Percentiles rank a stretch among this genome's conserved stretches.
Conservation (phyloP, 2,888 invertebrate species). For the Lingula anatina region DNA sequence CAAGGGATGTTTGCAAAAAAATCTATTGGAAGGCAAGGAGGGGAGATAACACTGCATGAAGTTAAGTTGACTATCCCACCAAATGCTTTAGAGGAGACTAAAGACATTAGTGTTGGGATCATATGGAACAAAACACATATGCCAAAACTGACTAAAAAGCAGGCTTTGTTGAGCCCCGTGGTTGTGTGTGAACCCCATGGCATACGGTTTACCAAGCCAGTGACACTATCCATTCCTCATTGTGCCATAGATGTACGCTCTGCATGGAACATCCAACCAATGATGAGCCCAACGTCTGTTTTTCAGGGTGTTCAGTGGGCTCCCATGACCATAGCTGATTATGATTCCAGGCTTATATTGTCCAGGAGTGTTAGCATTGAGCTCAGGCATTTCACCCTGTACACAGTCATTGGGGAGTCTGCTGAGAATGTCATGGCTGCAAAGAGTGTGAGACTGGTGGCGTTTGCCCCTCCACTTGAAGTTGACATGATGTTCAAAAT, state of each 20-base stretch:
- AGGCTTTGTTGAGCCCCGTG: constrained; percentile 18
- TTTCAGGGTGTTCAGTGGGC: constrained; percentile 12
- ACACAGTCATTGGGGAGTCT: constrained; percentile 16
- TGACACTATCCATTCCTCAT: constrained; percentile 20
- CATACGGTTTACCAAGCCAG: constrained; percentile 14
- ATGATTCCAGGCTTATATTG: constrained; percentile 7
- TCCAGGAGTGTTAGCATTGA: constrained; percentile 9
- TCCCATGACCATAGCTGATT: constrained; percentile 11
- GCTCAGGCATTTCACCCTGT: constrained; percentile 20
- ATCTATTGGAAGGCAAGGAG: constrained; percentile 13
- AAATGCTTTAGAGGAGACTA: constrained; percentile 12
- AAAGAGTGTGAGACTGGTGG: constrained; percentile 20
- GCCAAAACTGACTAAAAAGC: constrained; percentile 12
- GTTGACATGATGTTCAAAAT: constrained; percentile 14
- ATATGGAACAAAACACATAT: constrained; percentile 14
- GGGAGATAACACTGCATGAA: constrained; percentile 14
- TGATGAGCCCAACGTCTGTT: constrained; percentile 10
- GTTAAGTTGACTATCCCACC: constrained; percentile 16
- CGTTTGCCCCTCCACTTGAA: constrained; percentile 15
- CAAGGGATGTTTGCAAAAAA: constrained; percentile 18
- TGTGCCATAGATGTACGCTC: constrained; percentile 13
- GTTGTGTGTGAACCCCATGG: constrained; percentile 20
- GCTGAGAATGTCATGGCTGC: constrained; percentile 13
- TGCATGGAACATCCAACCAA: constrained; percentile 16
- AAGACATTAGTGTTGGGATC: constrained; percentile 15